These are phyloP conservation scores for Sorex fumeus DNA, from an alignment of 2,113 vertebrate genomes.

Conservation along the genomic window DNA sequence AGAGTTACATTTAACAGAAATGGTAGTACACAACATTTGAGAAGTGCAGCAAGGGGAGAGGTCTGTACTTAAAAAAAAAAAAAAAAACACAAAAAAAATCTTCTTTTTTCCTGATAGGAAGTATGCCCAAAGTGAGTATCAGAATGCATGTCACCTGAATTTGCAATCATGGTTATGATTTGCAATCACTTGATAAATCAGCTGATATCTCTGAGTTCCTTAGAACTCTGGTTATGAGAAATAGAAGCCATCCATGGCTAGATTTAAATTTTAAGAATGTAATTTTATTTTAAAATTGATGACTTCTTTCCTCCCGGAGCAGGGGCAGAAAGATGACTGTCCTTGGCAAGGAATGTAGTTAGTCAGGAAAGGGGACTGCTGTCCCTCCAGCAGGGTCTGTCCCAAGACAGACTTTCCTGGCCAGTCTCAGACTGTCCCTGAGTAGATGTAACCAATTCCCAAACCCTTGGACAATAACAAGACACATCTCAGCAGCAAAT, in stretches of 20 bases:
- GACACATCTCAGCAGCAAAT: not conserved
- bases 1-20: not conserved
- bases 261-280: not conserved
- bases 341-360: not conserved
- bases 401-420: not conserved
- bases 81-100: slow-evolving; percentile 33
- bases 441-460: not conserved
- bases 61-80: slow-evolving; percentile 16
- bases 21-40: not conserved
- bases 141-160: not conserved
- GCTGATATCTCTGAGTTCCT: not conserved
- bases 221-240: not conserved
- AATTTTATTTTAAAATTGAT: not conserved
- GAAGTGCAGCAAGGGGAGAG: not conserved
- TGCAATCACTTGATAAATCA: slow-evolving; percentile 31
- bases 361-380: not conserved
- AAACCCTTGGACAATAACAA: not conserved
- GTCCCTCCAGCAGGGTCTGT: not conserved
- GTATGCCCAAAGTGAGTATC: not conserved
- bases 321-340: not conserved
- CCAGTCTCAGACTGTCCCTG: not conserved
- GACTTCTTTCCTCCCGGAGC: not conserved
- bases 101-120: not conserved
- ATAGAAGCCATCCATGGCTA: not conserved
- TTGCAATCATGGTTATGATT: slow-evolving; percentile 8